phyloP scores from a whole-genome alignment of 2,797 vertebrate genomes.

The Sebastes hubbsi region DNA sequence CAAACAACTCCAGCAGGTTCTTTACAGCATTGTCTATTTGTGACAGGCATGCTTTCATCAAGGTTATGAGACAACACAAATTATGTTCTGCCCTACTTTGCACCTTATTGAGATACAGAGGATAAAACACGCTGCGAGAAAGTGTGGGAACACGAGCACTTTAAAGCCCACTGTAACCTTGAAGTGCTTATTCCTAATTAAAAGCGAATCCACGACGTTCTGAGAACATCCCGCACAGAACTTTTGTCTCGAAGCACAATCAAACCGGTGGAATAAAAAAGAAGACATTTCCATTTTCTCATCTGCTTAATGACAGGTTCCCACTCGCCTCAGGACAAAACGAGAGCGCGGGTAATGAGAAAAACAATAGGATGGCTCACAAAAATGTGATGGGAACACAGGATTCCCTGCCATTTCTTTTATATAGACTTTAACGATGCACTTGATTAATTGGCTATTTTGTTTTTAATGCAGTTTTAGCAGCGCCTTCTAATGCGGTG shows the following conservation, averaged over 20 bases:
- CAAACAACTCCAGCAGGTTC: background rate
- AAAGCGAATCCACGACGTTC: conserved; percentile 43
- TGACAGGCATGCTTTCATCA: conserved; percentile 9
- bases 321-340: conserved; percentile 65
- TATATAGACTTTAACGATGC: conserved; percentile 64
- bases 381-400: conserved; percentile 52
- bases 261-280: conserved; percentile 50
- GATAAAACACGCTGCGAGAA: conserved; percentile 4
- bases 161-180: conserved; percentile 56
- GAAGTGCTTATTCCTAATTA: conserved; percentile 64
- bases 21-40: background rate
- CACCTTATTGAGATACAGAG: conserved; percentile 1
- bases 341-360: conserved; percentile 65
- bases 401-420: conserved; percentile 60
- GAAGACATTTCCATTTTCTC: conserved; percentile 67
- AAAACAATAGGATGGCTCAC: conserved; percentile 73
- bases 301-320: conserved; percentile 68
- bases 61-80: conserved; percentile 27
- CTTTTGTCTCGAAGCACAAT: conserved; percentile 44
- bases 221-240: conserved; percentile 35
- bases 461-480: conserved; percentile 42
- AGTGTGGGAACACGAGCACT: conserved; percentile 49
- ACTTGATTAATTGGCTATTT: conserved; percentile 71
- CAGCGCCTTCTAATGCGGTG: conserved; percentile 1
- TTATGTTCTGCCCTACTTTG: conserved; percentile 27